Conservation (phyloP, 2,797 vertebrate species). For the Steatocranus sp. region DNA sequence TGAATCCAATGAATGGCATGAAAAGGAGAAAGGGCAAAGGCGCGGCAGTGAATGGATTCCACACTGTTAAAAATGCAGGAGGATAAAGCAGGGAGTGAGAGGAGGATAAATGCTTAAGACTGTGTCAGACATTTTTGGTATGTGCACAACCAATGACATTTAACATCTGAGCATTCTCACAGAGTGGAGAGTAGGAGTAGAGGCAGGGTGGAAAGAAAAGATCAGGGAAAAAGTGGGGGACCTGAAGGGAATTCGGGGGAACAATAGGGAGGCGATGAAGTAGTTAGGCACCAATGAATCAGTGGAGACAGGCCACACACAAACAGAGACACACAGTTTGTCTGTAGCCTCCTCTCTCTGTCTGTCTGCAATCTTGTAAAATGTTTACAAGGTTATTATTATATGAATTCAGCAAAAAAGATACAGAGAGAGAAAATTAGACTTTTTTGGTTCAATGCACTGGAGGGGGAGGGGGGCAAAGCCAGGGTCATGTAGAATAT, state of each 20-base stretch:
- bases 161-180: conserved; percentile 30
- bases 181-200: neutral
- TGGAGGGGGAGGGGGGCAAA: neutral
- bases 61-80: conserved; percentile 28
- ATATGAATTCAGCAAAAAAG: conserved; percentile 13
- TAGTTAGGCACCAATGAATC: conserved; percentile 39
- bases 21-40: conserved; percentile 58
- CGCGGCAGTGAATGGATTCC: conserved; percentile 31
- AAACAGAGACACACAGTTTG: neutral
- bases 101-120: conserved; percentile 31
- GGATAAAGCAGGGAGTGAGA: conserved; percentile 32
- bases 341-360: neutral
- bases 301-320: conserved; percentile 34
- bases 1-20: conserved; percentile 64
- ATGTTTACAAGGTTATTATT: conserved; percentile 36
- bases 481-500: conserved; percentile 12
- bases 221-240: conserved; percentile 17
- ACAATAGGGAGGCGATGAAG: conserved; percentile 47
- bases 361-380: conserved; percentile 31
- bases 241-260: conserved; percentile 11
- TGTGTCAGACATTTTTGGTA: conserved; percentile 51
- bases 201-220: neutral
- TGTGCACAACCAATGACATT: conserved; percentile 45
- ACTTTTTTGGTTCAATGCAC: conserved; percentile 21
- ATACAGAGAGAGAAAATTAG: conserved; percentile 11